Percentiles rank a stretch among this genome's conserved stretches.
Conservation (phyloP, 2,797 vertebrate genomes). For the Euthynnus affinis region DNA sequence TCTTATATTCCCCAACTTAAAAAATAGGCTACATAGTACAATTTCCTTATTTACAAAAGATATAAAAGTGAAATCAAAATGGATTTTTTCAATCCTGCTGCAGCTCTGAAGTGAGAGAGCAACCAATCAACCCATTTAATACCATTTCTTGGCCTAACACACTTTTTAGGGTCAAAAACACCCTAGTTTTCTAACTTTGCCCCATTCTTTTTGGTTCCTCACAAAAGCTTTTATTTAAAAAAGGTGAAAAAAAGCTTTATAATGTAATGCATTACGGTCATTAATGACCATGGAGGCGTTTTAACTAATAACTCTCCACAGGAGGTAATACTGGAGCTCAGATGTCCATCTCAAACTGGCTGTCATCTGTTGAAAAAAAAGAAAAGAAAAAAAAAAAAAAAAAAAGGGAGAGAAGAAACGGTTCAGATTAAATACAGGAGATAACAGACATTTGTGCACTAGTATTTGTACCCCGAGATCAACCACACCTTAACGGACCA, state of each 20-base stretch:
- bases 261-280: slow-evolving; percentile 72
- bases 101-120: slow-evolving; percentile 60
- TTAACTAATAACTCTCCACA: slow-evolving; percentile 81
- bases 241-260: slow-evolving; percentile 57
- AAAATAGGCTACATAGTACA: slow-evolving; percentile 80
- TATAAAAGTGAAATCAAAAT: slow-evolving; percentile 76
- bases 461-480: neutral
- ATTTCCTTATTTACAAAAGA: slow-evolving; percentile 83
- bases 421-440: slow-evolving; percentile 8
- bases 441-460: slow-evolving; percentile 17
- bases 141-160: slow-evolving; percentile 40
- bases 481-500: slow-evolving; percentile 56
- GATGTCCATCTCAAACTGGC: slow-evolving; percentile 91
- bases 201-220: slow-evolving; percentile 63
- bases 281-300: slow-evolving; percentile 72
- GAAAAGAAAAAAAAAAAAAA: too few relatives aligned
- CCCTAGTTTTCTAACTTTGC: slow-evolving; percentile 48
- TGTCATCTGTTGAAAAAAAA: slow-evolving; percentile 84
- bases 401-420: neutral
- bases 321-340: slow-evolving; percentile 84
- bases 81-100: slow-evolving; percentile 62
- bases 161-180: slow-evolving; percentile 62
- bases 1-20: slow-evolving; percentile 68
- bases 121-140: slow-evolving; percentile 61
- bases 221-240: slow-evolving; percentile 64